These are phyloP conservation scores for Strix uralensis DNA, from an alignment of 2,113 vertebrate species.

Conservation along the genomic window DNA sequence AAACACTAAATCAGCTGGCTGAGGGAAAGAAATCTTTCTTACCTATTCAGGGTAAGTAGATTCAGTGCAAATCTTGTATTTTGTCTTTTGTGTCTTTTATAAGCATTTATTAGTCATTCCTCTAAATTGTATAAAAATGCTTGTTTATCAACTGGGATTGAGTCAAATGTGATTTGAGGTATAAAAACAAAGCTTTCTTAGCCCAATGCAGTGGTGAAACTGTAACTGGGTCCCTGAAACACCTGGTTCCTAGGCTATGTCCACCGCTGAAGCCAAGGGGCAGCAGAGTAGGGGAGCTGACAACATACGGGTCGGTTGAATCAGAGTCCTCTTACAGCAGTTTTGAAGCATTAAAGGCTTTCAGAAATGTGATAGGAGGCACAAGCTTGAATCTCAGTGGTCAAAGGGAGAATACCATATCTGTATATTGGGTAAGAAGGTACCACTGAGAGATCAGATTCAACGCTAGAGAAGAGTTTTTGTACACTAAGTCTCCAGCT, in stretches of 20 bases:
- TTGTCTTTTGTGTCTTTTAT: background rate
- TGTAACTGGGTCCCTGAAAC: background rate
- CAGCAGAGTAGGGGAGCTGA: background rate
- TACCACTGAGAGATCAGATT: background rate
- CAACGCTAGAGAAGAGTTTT: background rate
- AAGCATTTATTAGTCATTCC: background rate
- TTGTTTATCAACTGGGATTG: background rate
- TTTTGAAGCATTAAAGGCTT: background rate
- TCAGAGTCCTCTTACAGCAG: background rate
- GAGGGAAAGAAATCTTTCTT: background rate
- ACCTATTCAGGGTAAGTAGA: background rate
- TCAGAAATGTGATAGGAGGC: background rate
- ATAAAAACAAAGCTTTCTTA: background rate
- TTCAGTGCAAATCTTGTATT: background rate
- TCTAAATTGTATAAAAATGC: background rate
- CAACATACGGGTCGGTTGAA: background rate
- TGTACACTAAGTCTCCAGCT: background rate
- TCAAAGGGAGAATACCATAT: background rate
- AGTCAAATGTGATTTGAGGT: background rate
- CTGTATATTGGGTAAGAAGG: background rate
- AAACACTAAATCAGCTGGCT: background rate
- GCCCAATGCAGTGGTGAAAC: background rate
- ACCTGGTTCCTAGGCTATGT: background rate
- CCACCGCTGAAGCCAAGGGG: background rate
- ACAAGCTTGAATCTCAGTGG: background rate